Conservation (phyloP, 2,888 invertebrate species). For the Drosophila silvestris region DNA sequence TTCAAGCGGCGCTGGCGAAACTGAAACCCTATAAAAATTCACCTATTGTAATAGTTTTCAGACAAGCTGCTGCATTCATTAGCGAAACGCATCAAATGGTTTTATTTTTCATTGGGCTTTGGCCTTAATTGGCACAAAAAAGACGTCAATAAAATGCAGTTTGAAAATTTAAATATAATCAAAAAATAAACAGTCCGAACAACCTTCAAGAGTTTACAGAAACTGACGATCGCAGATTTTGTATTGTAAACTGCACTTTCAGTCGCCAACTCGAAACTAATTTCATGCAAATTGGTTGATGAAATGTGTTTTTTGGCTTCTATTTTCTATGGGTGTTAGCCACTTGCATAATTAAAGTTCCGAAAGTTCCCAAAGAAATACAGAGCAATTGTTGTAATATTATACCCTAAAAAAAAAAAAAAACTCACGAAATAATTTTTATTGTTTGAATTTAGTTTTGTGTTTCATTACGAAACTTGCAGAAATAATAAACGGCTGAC, state of each 20-base stretch:
- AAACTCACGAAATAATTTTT: constrained; percentile 48
- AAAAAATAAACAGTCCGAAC: constrained; percentile 8
- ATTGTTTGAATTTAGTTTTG: constrained; percentile 50
- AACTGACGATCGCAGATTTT: constrained; percentile 11
- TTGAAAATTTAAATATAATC: constrained; percentile 40
- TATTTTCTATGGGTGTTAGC: constrained; percentile 49
- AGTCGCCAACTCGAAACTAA: constrained; percentile 41
- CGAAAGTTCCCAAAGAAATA: constrained; percentile 71
- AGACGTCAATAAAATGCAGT: constrained; percentile 30
- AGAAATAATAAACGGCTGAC: constrained; percentile 73
- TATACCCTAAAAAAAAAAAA: constrained; percentile 22
- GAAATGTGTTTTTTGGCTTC: constrained; percentile 39
- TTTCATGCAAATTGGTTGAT: constrained; percentile 70
- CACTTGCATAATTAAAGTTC: constrained; percentile 73
- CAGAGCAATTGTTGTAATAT: constrained; percentile 70
- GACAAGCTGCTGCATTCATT: constrained; percentile 29
- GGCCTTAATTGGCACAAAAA: constrained; percentile 28
- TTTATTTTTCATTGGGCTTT: constrained; percentile 14
- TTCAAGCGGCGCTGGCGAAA: constrained; percentile 42
- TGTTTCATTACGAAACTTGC: constrained; percentile 63
- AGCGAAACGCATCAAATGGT: constrained; percentile 37
- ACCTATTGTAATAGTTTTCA: constrained; percentile 4
- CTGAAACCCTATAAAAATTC: constrained; percentile 54
- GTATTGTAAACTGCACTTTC: constrained; percentile 26
- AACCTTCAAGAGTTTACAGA: constrained; percentile 29